Conservation (phyloP, 2,888 invertebrate genomes). For the Macrosoma leucophasiata region DNA sequence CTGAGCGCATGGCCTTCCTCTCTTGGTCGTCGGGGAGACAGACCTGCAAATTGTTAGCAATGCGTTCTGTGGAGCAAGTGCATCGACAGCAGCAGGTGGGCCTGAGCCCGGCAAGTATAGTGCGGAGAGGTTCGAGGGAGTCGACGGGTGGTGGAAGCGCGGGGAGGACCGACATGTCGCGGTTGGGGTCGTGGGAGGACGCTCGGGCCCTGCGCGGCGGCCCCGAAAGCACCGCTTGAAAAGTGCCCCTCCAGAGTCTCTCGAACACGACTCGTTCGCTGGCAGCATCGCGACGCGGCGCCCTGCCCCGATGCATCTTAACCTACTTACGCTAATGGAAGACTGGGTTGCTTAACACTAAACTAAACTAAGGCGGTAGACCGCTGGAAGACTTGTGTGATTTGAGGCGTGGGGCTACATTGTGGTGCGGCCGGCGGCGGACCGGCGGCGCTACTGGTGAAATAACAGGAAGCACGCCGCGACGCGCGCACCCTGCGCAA, state of each 20-base stretch:
- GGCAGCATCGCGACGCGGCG: constrained; percentile 56
- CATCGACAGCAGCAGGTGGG: constrained; percentile 65
- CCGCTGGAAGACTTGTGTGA: constrained; percentile 61
- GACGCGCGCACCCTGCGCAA: constrained; percentile 68
- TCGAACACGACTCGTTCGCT: constrained; percentile 82
- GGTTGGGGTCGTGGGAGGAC: constrained; percentile 49
- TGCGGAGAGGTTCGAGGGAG: constrained; percentile 62
- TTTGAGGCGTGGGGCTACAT: constrained; percentile 53
- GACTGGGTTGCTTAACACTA: constrained; percentile 68
- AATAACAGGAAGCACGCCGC: constrained; percentile 39
- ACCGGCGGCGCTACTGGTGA: constrained; percentile 65
- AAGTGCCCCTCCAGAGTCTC: constrained; percentile 82
- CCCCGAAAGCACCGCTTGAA: constrained; percentile 65
- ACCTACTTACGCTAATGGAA: constrained; percentile 62
- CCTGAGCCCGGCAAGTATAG: constrained; percentile 55
- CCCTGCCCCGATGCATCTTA: constrained; percentile 69
- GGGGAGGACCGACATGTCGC: constrained; percentile 35
- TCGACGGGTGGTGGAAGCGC: constrained; percentile 43
- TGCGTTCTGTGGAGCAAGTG: constrained; percentile 51
- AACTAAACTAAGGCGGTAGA: constrained; percentile 46
- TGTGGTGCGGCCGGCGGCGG: constrained; percentile 62
- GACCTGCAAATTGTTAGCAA: constrained; percentile 70
- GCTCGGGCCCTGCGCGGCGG: constrained; percentile 58
- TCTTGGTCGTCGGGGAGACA: constrained; percentile 69
- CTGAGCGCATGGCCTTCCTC: constrained; percentile 78